Evolutionary conservation across 2,113 vertebrate genomes (phyloP), one percentile per base, ranked within the genome.

Genomic region (Dromaius novaehollandiae): DNA sequence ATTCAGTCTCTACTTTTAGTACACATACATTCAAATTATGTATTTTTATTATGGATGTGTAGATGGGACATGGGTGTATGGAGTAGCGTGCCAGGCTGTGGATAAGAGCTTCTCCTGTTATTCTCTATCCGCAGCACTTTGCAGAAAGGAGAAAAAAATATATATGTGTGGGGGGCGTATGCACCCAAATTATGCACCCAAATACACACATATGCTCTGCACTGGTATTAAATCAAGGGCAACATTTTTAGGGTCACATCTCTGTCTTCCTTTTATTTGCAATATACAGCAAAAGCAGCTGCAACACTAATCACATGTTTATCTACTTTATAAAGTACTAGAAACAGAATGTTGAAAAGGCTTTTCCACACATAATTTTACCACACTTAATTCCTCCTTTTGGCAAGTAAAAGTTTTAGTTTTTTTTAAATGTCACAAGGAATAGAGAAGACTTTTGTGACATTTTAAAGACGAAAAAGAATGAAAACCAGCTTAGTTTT

Each of bases 11-110:
- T 44, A 42, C 8, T 86, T 93, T 71, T 42, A 42, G 16, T 38
- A 64, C 8, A 53, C 7, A 32, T 24, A 13, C 6, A 34, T 38
- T 21, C 22, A 53, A 2, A 1, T n/a, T n/a, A 34, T 7, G 1
- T 26, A 46, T 63, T 74, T 92, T 84, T 89, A 38, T 74, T 69
- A 48, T 12, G 16, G 38, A 34, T 11, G 3, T 55, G 65, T 74
- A 64, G 22, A 44, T 25, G 13, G 3, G 26, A 6, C 6, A 10
- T 4, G 40, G 5, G 13, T 60, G 40, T 9, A 63, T 0, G 0
- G 18, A 76, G 46, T 78, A 91, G 2, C 3, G 11, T 48, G 5
- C 2, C 4, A 71, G 66, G 15, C 6, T 50, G 32, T 5, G 5
- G 14, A 34, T 25, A 68, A 71, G 77, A 68, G 3, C 7, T 63